These are phyloP conservation scores for Hirudinaria manillensis DNA, from an alignment of 2,888 invertebrate genomes.

Conservation along the genomic window DNA sequence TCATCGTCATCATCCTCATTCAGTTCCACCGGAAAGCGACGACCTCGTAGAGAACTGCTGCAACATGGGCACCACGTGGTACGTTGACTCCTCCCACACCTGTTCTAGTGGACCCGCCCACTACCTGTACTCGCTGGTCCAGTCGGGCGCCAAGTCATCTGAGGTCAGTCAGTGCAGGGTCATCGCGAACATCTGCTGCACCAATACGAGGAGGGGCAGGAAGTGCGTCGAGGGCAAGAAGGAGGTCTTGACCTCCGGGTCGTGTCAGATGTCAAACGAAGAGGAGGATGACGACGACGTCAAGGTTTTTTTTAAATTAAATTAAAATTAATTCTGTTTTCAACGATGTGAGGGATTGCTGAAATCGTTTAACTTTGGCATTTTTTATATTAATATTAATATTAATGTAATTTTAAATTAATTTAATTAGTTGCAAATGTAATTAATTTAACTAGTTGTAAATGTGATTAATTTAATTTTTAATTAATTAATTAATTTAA, in stretches of 20 bases:
- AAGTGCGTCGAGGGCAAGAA: slow-evolving; percentile 16
- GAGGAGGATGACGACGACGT: background rate
- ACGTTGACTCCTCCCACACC: background rate
- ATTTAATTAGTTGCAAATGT: too few species aligned
- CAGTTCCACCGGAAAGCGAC: background rate
- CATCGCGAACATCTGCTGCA: slow-evolving; percentile 12
- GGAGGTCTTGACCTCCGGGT: background rate
- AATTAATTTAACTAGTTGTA: too few species aligned
- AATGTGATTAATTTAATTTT: too few species aligned
- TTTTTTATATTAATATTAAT: too few species aligned
- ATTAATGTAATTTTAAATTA: too few species aligned
- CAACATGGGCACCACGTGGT: slow-evolving; percentile 6
- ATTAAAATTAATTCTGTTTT: too few species aligned
- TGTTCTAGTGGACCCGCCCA: background rate
- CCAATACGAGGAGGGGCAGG: background rate
- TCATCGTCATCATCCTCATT: too few species aligned
- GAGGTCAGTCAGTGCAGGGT: background rate
- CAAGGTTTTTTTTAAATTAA: slow-evolving; percentile 4
- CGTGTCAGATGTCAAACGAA: background rate
- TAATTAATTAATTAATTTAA: too few species aligned
- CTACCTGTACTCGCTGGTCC: background rate
- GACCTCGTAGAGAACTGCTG: background rate
- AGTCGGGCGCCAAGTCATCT: background rate
- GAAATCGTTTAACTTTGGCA: too few species aligned
- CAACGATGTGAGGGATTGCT: too few species aligned